Conservation (phyloP, 2,888 invertebrate genomes). For the Mayetiola destructor region DNA sequence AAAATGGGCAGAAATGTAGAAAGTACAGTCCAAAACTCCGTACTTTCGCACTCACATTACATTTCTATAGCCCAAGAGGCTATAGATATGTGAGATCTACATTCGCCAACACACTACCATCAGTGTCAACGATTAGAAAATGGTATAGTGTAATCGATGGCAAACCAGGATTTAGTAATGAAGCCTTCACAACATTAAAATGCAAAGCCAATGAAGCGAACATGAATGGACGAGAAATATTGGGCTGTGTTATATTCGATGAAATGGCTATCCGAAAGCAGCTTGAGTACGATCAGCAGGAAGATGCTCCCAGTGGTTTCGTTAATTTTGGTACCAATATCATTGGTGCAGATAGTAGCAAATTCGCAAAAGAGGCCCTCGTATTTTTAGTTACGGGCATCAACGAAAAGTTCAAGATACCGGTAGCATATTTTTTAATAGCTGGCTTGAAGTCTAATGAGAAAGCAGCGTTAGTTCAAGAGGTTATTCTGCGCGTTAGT, state of each 20-base stretch:
- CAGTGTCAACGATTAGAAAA: slow-evolving; percentile 23
- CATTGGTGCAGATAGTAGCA: background rate
- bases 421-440: slow-evolving; percentile 11
- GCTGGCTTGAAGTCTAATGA: background rate
- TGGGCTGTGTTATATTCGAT: background rate
- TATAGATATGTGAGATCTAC: slow-evolving; percentile 26
- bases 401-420: slow-evolving; percentile 8
- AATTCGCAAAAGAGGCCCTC: background rate
- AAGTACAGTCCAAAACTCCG: slow-evolving; percentile 17
- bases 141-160: slow-evolving; percentile 26
- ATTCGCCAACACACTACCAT: slow-evolving; percentile 25
- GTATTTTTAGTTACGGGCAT: slow-evolving; percentile 1
- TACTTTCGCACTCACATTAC: slow-evolving; percentile 24
- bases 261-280: slow-evolving; percentile 10
- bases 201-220: background rate
- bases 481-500: background rate
- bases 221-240: background rate
- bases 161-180: slow-evolving; percentile 23
- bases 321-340: slow-evolving; percentile 3
- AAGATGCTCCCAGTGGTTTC: background rate
- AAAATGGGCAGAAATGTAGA: background rate
- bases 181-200: slow-evolving; percentile 14
- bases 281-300: background rate
- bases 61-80: slow-evolving; percentile 26
- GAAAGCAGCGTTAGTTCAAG: background rate